These are phyloP conservation scores for Napeogenes sylphis DNA, from an alignment of 2,888 invertebrate species.

Conservation along the genomic window DNA sequence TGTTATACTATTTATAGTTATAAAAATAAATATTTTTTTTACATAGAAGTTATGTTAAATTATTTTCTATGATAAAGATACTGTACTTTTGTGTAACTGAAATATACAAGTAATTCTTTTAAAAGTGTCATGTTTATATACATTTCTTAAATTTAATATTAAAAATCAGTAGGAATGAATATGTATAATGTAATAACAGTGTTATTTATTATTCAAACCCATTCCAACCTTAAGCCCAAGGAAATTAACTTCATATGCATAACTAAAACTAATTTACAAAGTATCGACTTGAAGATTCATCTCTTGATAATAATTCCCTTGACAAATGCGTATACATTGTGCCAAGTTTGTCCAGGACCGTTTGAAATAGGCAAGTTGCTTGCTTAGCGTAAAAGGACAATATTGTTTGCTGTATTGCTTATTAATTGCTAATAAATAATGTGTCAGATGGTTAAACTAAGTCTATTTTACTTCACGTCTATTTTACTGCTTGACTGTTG, in stretches of 20 bases:
- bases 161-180: too few species aligned
- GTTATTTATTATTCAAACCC: not conserved
- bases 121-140: too few species aligned
- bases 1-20: not conserved
- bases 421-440: not conserved
- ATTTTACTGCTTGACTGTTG: too few species aligned
- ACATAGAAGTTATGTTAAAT: too few species aligned
- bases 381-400: not conserved
- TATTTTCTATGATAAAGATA: too few species aligned
- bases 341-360: not conserved
- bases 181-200: not conserved
- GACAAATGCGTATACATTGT: not conserved
- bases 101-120: too few species aligned
- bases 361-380: not conserved
- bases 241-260: not conserved
- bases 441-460: too few species aligned
- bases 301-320: slow-evolving; percentile 4
- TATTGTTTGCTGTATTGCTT: not conserved
- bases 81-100: too few species aligned
- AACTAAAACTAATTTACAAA: slow-evolving; percentile 5
- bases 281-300: slow-evolving; percentile 6
- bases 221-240: not conserved
- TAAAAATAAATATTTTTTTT: too few species aligned
- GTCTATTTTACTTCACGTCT: too few species aligned
- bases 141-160: too few species aligned